Percentiles rank a stretch among this genome's conserved stretches.
Evolutionary conservation across 2,797 vertebrate species (phyloP).

Genomic region (Mormyrops boulengeri): DNA sequence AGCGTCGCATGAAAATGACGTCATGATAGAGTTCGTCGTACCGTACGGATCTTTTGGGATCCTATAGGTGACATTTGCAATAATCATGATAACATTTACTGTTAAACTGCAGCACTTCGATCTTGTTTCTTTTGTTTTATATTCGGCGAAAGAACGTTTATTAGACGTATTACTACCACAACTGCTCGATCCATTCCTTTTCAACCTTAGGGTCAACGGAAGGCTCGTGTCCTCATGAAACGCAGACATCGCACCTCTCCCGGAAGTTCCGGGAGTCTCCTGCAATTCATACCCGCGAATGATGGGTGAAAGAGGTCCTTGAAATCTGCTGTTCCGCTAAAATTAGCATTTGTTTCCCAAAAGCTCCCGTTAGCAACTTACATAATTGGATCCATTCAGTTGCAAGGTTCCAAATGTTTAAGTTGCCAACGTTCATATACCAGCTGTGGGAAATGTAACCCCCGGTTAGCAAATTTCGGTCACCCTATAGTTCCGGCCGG

Average conservation of each 20-base stretch:
- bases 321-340: neutral
- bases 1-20: conserved; percentile 43
- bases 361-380: neutral
- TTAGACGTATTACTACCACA: neutral
- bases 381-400: neutral
- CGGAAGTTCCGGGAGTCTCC: neutral
- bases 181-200: neutral
- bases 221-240: neutral
- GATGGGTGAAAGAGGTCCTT: neutral
- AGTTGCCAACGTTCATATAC: neutral
- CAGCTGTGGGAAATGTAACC: too few relatives aligned
- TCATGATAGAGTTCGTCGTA: neutral
- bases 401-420: neutral
- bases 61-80: neutral
- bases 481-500: too few relatives aligned
- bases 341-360: neutral
- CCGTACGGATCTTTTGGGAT: neutral
- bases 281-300: neutral
- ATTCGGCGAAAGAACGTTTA: neutral
- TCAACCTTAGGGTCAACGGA: neutral
- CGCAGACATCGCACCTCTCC: neutral
- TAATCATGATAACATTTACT: neutral
- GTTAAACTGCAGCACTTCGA: neutral
- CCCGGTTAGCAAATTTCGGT: too few relatives aligned
- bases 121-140: neutral